Conservation (phyloP, 2,797 vertebrate genomes). For the Crocidura indochinensis region DNA sequence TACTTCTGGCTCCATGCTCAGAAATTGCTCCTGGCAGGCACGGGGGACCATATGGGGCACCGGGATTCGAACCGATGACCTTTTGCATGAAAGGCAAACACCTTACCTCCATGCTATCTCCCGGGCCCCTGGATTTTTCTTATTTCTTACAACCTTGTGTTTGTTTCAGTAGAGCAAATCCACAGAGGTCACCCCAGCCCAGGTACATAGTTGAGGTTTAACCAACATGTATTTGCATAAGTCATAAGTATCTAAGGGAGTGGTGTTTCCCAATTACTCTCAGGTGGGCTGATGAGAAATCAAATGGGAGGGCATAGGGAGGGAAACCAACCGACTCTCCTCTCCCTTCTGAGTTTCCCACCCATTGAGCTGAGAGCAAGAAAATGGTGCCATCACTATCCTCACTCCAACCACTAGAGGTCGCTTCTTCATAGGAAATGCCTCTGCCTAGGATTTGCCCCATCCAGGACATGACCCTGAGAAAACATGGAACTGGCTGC, state of each 20-base stretch:
- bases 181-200: neutral
- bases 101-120: no score
- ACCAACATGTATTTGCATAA: neutral
- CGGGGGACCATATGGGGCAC: no score
- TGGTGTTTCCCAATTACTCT: neutral
- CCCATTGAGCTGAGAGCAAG: neutral
- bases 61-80: no score
- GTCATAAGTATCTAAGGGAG: conserved; percentile 4
- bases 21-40: no score
- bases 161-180: conserved; percentile 7
- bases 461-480: neutral
- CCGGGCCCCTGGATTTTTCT: neutral
- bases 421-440: neutral
- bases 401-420: conserved; percentile 31
- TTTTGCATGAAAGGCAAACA: no score
- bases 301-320: neutral
- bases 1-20: no score
- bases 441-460: neutral
- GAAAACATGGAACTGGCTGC: neutral
- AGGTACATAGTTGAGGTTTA: neutral
- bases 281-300: neutral
- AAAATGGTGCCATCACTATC: neutral
- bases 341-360: neutral
- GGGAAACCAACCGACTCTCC: neutral
- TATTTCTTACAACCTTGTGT: conserved; percentile 3